A percentile compares a stretch with the other conserved stretches of the same genome.
Evolutionary conservation across 2,888 invertebrate species (phyloP).

Genomic region (Lepidochrysops patricia): DNA sequence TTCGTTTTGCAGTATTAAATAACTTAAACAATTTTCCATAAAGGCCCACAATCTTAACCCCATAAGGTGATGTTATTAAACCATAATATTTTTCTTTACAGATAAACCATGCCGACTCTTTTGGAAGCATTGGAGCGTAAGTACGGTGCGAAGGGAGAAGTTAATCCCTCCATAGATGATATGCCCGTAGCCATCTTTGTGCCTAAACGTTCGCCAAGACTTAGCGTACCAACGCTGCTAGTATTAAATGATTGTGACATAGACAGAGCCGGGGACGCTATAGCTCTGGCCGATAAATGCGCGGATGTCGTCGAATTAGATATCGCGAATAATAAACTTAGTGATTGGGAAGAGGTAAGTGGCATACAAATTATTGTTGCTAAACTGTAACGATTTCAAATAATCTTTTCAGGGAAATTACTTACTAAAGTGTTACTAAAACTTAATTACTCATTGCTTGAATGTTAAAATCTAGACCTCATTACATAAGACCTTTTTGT

Average conservation of each 20-base stretch:
- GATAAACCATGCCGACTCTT: slow-evolving; percentile 85
- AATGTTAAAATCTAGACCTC: no score
- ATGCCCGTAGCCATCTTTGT: slow-evolving; percentile 90
- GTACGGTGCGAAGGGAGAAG: slow-evolving; percentile 81
- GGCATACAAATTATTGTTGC: no score
- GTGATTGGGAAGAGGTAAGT: slow-evolving; percentile 90
- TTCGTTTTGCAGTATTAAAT: no score
- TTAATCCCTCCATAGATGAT: slow-evolving; percentile 74
- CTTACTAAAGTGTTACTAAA: neutral
- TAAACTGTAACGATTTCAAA: no score
- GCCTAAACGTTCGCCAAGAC: slow-evolving; percentile 85
- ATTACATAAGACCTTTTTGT: no score
- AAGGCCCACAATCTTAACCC: no score
- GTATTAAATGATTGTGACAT: slow-evolving; percentile 95
- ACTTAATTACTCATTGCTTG: neutral
- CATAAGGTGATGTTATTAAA: no score
- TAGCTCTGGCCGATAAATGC: slow-evolving; percentile 86
- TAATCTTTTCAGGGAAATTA: no score
- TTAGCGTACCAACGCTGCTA: slow-evolving; percentile 85
- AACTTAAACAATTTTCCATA: no score
- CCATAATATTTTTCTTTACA: slow-evolving; percentile 30
- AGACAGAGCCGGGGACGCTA: slow-evolving; percentile 89
- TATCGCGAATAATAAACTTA: slow-evolving; percentile 92
- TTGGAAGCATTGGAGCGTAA: slow-evolving; percentile 92
- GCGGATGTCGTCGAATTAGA: slow-evolving; percentile 94